Percentiles rank a stretch among this genome's conserved stretches.
Evolutionary conservation across 2,888 invertebrate genomes (phyloP).

Genomic region (Loripinus fragilis): DNA sequence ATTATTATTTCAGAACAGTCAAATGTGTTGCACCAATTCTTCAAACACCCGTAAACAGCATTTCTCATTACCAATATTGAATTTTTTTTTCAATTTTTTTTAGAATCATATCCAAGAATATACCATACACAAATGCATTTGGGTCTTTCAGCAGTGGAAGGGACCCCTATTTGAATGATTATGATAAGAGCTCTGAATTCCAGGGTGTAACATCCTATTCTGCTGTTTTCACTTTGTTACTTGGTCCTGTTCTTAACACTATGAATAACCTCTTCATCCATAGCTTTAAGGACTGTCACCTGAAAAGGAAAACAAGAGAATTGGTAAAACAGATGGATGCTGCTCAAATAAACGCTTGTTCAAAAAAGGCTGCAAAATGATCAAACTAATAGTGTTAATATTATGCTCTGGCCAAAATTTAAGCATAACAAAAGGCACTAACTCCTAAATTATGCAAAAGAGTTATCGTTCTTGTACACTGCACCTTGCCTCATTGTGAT

Average conservation of each 20-base stretch:
- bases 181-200: background rate
- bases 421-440: too few relatives aligned
- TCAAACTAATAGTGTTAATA: too few relatives aligned
- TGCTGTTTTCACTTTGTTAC: background rate
- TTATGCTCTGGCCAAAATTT: too few relatives aligned
- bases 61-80: too few relatives aligned
- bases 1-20: background rate
- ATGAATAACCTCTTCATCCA: constrained; percentile 63
- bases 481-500: too few relatives aligned
- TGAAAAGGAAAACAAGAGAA: constrained; percentile 32
- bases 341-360: background rate
- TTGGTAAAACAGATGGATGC: too few relatives aligned
- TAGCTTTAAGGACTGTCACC: constrained; percentile 66
- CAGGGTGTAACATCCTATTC: background rate
- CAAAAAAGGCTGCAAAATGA: too few relatives aligned
- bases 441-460: too few relatives aligned
- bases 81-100: background rate
- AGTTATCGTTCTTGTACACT: too few relatives aligned
- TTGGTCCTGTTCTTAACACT: constrained; percentile 44
- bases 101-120: background rate
- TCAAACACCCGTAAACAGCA: too few relatives aligned
- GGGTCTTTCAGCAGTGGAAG: background rate
- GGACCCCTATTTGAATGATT: background rate
- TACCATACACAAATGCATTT: constrained; percentile 1
- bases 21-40: too few relatives aligned